Percentiles rank a stretch among this genome's conserved stretches.
Conservation (phyloP, 2,113 vertebrate genomes). For the Sturnus vulgaris region DNA sequence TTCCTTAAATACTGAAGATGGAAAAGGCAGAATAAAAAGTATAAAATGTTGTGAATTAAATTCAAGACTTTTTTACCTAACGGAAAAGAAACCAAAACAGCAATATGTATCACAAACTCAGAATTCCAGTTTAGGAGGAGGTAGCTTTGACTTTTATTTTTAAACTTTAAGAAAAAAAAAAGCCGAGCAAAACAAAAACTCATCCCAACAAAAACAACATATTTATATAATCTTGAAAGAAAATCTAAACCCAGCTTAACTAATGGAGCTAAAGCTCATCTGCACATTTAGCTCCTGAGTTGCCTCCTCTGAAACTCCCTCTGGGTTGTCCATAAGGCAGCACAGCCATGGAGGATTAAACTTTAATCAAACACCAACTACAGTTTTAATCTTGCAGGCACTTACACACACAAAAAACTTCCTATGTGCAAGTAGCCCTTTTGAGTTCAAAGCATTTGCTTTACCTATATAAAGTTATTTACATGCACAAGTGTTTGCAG, state of each 20-base stretch:
- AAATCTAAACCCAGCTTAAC: background rate
- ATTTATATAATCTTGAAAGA: background rate
- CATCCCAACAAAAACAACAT: background rate
- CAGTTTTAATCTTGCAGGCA: slow-evolving; percentile 7
- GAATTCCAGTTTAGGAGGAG: background rate
- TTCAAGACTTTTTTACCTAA: background rate
- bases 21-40: background rate
- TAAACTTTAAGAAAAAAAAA: background rate
- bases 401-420: background rate
- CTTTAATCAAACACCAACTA: background rate
- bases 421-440: background rate
- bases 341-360: background rate
- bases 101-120: background rate
- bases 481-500: slow-evolving; percentile 15
- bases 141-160: background rate
- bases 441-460: slow-evolving; percentile 13
- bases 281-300: background rate
- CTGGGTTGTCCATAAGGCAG: background rate
- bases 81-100: background rate
- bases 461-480: slow-evolving; percentile 33
- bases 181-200: too few relatives aligned
- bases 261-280: background rate
- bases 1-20: background rate
- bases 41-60: background rate
- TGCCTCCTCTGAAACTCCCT: background rate